Evolutionary conservation across 2,888 invertebrate species (phyloP).

Genomic region (Apamea epomidion): DNA sequence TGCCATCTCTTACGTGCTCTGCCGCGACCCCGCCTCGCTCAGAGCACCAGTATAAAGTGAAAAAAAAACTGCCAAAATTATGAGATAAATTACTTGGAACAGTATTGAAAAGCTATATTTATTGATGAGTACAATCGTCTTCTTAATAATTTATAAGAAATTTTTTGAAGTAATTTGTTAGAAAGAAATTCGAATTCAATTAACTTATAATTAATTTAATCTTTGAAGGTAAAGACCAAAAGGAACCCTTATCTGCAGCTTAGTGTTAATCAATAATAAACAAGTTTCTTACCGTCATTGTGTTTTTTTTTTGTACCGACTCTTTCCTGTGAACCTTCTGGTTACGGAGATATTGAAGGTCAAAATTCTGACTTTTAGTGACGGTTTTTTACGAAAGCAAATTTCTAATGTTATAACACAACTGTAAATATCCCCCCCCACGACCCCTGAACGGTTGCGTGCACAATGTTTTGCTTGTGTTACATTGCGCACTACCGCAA

Average conservation of each 20-base stretch:
- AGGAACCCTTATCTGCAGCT: background rate
- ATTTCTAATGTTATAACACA: too few species aligned
- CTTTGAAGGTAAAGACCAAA: conserved; percentile 17
- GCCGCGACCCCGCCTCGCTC: background rate
- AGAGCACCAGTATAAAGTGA: background rate
- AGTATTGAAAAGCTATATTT: background rate
- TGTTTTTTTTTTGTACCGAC: too few species aligned
- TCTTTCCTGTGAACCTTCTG: too few species aligned
- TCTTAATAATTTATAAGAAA: conserved; percentile 1
- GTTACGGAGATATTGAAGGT: too few species aligned
- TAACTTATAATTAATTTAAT: conserved; percentile 28
- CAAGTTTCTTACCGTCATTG: too few species aligned
- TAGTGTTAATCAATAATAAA: conserved; percentile 1
- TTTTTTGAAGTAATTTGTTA: background rate
- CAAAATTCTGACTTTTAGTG: too few species aligned
- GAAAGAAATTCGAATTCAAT: conserved; percentile 4
- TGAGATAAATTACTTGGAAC: background rate
- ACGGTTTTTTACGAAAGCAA: too few species aligned
- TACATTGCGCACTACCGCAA: too few species aligned
- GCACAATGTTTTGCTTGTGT: too few species aligned
- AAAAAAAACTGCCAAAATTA: background rate
- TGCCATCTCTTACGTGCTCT: too few species aligned
- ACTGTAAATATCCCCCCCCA: too few species aligned
- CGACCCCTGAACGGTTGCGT: too few species aligned
- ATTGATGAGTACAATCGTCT: background rate